phyloP scores from a whole-genome alignment of 1,140 invertebrate genomes.

The Thaumatotibia leucotreta region DNA sequence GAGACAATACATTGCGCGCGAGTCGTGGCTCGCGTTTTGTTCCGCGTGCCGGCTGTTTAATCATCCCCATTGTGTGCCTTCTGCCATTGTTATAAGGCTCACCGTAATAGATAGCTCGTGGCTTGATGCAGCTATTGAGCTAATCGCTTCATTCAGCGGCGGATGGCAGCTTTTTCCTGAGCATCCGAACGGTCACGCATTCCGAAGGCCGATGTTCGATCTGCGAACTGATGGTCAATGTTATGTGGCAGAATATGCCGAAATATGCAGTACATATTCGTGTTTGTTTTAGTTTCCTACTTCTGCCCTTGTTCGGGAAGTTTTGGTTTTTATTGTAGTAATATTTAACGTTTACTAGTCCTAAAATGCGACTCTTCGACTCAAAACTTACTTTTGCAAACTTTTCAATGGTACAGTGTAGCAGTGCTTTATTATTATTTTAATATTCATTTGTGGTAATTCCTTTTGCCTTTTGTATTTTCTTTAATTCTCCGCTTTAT shows the following conservation, averaged over 20 bases:
- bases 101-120: not conserved
- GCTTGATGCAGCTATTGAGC: conserved; percentile 44
- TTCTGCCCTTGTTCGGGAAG: no score
- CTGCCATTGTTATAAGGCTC: not conserved
- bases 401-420: no score
- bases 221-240: conserved; percentile 19
- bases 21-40: conserved; percentile 63
- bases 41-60: conserved; percentile 58
- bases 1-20: conserved; percentile 62
- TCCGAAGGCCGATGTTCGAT: conserved; percentile 29
- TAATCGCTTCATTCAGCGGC: conserved; percentile 71
- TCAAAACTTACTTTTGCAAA: no score
- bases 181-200: conserved; percentile 66
- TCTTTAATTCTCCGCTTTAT: no score
- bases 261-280: no score
- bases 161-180: conserved; percentile 53
- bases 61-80: not conserved
- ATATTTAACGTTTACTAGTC: no score
- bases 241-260: conserved; percentile 4
- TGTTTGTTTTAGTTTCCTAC: no score
- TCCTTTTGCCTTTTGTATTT: no score
- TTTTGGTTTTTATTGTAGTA: no score
- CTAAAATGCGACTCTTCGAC: no score
- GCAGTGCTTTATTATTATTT: no score
- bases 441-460: no score